phyloP scores from a whole-genome alignment of 2,888 invertebrate species.

The Syrphus vitripennis region DNA sequence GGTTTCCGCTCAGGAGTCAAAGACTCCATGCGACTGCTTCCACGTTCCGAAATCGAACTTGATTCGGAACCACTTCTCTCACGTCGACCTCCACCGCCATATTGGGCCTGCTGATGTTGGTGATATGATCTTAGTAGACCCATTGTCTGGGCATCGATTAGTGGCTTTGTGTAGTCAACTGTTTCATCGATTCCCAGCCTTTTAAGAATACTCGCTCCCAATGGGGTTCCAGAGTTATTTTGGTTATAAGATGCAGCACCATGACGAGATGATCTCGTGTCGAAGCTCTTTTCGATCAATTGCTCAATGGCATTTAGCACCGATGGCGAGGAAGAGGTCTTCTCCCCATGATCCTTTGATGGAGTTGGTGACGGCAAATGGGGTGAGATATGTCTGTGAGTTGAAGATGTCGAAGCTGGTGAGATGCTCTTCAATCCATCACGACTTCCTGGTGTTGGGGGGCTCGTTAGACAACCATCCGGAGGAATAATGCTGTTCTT shows the following conservation, averaged over 20 bases:
- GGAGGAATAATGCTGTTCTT: conserved; percentile 88
- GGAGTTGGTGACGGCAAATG: conserved; percentile 83
- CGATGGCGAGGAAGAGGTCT: conserved; percentile 89
- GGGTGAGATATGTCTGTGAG: conserved; percentile 87
- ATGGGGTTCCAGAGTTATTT: conserved; percentile 85
- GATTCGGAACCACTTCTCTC: conserved; percentile 94
- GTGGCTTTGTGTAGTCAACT: conserved; percentile 94
- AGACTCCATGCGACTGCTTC: conserved; percentile 90
- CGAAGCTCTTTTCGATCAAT: conserved; percentile 98
- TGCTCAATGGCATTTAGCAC: conserved; percentile 98
- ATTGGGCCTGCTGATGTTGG: conserved; percentile 85
- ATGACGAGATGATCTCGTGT: conserved; percentile 89
- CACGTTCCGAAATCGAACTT: conserved; percentile 92
- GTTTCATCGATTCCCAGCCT: conserved; percentile 96
- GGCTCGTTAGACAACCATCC: conserved; percentile 82
- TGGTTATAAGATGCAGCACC: conserved; percentile 79
- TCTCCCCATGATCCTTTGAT: conserved; percentile 84
- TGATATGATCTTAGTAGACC: conserved; percentile 90
- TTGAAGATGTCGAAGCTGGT: conserved; percentile 85
- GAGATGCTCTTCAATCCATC: conserved; percentile 85
- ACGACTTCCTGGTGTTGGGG: conserved; percentile 83
- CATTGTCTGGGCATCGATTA: conserved; percentile 94
- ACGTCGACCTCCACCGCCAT: conserved; percentile 84
- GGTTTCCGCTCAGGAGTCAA: conserved; percentile 91
- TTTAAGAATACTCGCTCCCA: conserved; percentile 95